A percentile compares a stretch with the other conserved stretches of the same genome.
Evolutionary conservation across 2,797 vertebrate genomes (phyloP).

Genomic region (Rousettus madagascariensis): DNA sequence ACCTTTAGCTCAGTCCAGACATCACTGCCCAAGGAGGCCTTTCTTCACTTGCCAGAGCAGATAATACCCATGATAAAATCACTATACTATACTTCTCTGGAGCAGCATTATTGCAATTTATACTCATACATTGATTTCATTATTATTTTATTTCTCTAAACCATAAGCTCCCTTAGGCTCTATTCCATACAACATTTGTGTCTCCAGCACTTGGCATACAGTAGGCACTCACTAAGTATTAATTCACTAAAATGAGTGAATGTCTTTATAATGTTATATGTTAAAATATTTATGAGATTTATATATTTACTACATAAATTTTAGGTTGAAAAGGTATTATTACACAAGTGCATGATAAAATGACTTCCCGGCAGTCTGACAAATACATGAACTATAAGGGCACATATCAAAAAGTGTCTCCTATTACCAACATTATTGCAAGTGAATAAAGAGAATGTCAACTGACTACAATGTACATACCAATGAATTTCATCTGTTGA

Average conservation of each 20-base stretch:
- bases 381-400: conserved; percentile 36
- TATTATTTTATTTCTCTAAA: neutral
- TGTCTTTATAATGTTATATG: neutral
- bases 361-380: conserved; percentile 68
- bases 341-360: neutral
- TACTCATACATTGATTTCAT: neutral
- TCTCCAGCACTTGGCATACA: neutral
- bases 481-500: conserved; percentile 70
- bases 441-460: conserved; percentile 75
- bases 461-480: conserved; percentile 44
- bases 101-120: neutral
- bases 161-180: neutral
- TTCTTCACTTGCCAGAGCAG: neutral
- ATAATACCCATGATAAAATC: neutral
- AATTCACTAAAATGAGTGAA: neutral
- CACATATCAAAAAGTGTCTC: conserved; percentile 52
- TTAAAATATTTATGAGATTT: neutral
- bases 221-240: neutral
- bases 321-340: conserved; percentile 21
- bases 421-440: neutral
- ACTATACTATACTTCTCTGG: neutral
- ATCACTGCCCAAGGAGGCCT: neutral
- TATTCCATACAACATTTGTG: neutral
- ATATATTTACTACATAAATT: neutral
- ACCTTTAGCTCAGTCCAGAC: neutral